Conservation (phyloP, 2,113 vertebrate genomes). For the Hassar affinis region DNA sequence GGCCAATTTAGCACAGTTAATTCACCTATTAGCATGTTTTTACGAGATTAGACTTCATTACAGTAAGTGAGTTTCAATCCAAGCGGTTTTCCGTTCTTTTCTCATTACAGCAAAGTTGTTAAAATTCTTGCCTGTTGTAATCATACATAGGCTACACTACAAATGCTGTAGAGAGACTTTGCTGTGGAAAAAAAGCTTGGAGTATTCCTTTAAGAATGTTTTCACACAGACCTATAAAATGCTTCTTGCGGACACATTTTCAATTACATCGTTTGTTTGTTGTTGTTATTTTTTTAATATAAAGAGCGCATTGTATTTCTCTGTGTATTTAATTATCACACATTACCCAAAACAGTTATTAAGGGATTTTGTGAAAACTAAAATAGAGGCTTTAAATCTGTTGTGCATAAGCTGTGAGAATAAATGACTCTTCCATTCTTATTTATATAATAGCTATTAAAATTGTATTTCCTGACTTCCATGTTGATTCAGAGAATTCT, state of each 20-base stretch:
- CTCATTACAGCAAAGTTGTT: neutral
- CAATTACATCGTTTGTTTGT: neutral
- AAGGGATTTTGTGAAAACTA: neutral
- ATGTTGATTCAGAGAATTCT: neutral
- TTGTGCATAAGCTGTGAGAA: neutral
- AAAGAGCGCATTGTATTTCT: neutral
- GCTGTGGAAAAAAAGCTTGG: neutral
- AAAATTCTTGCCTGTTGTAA: neutral
- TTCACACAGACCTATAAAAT: constrained; percentile 43
- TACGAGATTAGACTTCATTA: neutral
- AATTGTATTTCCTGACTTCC: neutral
- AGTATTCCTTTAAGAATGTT: constrained; percentile 58
- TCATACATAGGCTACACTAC: neutral
- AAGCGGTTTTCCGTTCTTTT: neutral
- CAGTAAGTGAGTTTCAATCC: neutral
- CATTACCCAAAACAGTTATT: neutral
- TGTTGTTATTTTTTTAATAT: no score
- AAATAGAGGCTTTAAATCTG: neutral
- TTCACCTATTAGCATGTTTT: neutral
- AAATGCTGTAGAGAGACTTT: neutral
- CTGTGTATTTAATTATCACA: neutral
- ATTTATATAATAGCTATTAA: neutral
- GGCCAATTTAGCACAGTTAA: neutral
- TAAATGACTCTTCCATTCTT: neutral
- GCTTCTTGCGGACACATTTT: neutral